phyloP scores from a whole-genome alignment of 35 echinoderm and acorn worm genomes.

The Ptychodera flava region DNA sequence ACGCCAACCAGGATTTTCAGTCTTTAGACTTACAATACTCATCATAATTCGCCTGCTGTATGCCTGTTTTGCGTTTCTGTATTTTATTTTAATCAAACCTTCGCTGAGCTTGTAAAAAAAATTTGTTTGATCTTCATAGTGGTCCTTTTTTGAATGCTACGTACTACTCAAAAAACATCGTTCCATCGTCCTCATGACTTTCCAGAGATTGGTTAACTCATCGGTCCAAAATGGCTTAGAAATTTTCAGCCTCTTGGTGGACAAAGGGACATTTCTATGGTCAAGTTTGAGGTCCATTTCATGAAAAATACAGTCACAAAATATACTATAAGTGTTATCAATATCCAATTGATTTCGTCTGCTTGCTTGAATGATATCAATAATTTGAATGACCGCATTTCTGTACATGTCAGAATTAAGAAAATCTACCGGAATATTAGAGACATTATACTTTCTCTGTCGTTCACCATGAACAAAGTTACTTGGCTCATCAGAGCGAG shows the following conservation, averaged over 20 bases:
- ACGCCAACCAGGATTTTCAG: background rate
- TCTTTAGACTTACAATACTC: background rate
- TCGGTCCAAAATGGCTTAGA: background rate
- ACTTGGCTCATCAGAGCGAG: background rate
- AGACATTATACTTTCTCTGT: background rate
- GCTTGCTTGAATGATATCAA: background rate
- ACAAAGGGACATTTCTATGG: no score
- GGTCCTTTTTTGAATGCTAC: background rate
- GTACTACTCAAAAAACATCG: background rate
- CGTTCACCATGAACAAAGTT: background rate
- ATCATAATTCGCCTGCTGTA: background rate
- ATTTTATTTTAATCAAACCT: background rate
- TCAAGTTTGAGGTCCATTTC: no score
- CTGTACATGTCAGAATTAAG: background rate
- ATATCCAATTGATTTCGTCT: background rate
- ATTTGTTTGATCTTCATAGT: background rate
- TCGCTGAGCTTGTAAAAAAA: background rate
- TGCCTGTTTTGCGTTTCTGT: background rate
- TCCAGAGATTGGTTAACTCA: background rate
- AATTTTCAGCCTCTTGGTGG: background rate
- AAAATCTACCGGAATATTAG: background rate
- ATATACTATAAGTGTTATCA: background rate
- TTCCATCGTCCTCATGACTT: background rate
- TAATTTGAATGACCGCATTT: background rate
- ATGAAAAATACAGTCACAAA: background rate